Percentiles rank a stretch among this genome's conserved stretches.
These are phyloP conservation scores for Smutsia temminckii DNA, from an alignment of 2,797 vertebrate genomes.

Conservation along the genomic window DNA sequence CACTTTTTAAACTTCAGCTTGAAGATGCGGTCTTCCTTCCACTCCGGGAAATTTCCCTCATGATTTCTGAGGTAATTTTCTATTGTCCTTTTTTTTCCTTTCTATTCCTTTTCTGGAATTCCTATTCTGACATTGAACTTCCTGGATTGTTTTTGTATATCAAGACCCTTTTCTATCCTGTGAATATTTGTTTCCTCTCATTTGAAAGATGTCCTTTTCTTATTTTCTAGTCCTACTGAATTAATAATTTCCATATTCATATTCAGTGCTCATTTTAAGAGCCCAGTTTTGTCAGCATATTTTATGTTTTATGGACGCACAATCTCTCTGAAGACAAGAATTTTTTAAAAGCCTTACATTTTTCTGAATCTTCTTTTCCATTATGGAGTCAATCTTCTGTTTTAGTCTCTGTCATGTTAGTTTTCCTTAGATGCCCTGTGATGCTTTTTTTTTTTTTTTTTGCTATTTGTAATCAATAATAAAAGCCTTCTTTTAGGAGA, in stretches of 20 bases:
- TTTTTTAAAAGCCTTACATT: conserved; percentile 7
- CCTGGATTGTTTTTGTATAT: background rate
- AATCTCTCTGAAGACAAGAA: background rate
- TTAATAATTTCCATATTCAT: background rate
- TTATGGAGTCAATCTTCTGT: background rate
- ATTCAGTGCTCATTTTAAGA: background rate
- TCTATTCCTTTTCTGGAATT: background rate
- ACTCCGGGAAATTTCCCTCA: background rate
- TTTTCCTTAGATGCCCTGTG: conserved; percentile 30
- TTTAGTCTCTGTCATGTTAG: background rate
- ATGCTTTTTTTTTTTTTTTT: background rate
- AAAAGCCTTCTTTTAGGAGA: background rate
- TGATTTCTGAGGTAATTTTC: conserved; percentile 41
- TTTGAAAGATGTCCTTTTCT: conserved; percentile 42
- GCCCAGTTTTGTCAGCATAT: background rate
- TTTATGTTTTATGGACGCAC: background rate
- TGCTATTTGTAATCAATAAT: background rate
- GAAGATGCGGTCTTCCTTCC: background rate
- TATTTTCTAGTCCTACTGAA: background rate
- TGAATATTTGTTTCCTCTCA: background rate
- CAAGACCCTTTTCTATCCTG: background rate
- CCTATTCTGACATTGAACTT: background rate
- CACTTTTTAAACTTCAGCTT: background rate
- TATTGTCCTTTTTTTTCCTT: background rate
- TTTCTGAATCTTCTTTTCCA: background rate